phyloP scores from a whole-genome alignment of 2,888 invertebrate species.

The Polydrusus tereticollis region DNA sequence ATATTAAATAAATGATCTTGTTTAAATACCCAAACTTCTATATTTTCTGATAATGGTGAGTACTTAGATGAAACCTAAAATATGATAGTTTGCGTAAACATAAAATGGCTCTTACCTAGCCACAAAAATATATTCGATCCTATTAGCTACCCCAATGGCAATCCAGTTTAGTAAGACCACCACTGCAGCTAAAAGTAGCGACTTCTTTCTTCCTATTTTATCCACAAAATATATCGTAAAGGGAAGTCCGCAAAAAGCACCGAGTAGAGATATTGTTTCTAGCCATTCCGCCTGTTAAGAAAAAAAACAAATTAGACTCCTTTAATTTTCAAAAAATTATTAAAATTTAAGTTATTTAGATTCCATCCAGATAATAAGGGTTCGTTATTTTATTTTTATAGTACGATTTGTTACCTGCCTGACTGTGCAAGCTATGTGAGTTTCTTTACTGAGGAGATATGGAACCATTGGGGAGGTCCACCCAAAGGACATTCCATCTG shows the following conservation, averaged over 20 bases:
- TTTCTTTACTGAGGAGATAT: slow-evolving; percentile 56
- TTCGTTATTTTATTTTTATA: background rate
- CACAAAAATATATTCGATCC: slow-evolving; percentile 61
- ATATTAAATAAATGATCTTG: too few species aligned
- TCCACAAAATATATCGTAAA: slow-evolving; percentile 61
- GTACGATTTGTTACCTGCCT: slow-evolving; percentile 41
- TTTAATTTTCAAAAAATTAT: too few species aligned
- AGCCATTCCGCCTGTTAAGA: slow-evolving; percentile 55
- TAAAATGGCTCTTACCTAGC: slow-evolving; percentile 53
- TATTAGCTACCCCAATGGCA: slow-evolving; percentile 59
- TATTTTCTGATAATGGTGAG: too few species aligned
- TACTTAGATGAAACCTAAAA: too few species aligned
- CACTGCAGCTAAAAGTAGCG: slow-evolving; percentile 62
- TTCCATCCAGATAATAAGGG: too few species aligned
- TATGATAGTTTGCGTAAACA: too few species aligned
- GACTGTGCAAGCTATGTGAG: slow-evolving; percentile 60
- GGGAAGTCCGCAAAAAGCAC: slow-evolving; percentile 60
- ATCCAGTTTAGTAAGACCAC: slow-evolving; percentile 63
- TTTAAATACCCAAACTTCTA: too few species aligned
- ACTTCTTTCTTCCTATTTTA: slow-evolving; percentile 61
- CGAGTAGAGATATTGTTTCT: slow-evolving; percentile 58
- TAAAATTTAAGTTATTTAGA: too few species aligned
- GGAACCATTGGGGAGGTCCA: slow-evolving; percentile 66
- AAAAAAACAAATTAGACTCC: slow-evolving; percentile 9
- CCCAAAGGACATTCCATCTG: slow-evolving; percentile 66